These are phyloP conservation scores for Athalia cordata DNA, from an alignment of 2,888 invertebrate genomes.

Conservation along the genomic window DNA sequence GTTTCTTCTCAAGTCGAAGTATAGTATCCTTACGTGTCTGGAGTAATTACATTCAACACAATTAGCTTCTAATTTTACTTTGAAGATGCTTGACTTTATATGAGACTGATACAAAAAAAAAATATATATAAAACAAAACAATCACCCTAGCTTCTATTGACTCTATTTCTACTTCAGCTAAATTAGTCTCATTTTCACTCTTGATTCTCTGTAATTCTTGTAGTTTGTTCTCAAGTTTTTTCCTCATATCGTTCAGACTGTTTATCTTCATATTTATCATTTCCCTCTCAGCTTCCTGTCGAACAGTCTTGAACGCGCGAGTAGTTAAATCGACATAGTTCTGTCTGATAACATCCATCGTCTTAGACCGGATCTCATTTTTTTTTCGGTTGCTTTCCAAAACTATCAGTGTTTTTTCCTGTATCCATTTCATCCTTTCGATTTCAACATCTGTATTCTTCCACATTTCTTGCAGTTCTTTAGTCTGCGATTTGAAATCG, in stretches of 20 bases:
- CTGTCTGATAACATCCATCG: conserved; percentile 48
- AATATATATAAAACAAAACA: not conserved
- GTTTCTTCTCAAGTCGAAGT: conserved; percentile 4
- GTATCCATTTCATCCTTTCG: conserved; percentile 37
- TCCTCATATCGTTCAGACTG: conserved; percentile 25
- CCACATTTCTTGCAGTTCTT: conserved; percentile 12
- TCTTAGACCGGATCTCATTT: conserved; percentile 42
- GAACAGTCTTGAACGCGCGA: conserved; percentile 33
- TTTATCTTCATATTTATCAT: conserved; percentile 44
- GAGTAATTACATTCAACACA: not conserved
- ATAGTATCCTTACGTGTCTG: conserved; percentile 14
- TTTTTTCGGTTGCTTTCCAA: conserved; percentile 47
- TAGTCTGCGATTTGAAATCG: conserved; percentile 24
- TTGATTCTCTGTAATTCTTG: not conserved
- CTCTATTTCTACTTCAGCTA: conserved; percentile 8
- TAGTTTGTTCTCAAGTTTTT: conserved; percentile 36
- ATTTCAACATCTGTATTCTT: conserved; percentile 31
- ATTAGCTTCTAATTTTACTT: not conserved
- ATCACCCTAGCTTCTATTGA: conserved; percentile 6
- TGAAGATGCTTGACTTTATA: not conserved
- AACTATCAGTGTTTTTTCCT: conserved; percentile 50
- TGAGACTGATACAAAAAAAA: not conserved
- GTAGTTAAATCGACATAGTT: conserved; percentile 29
- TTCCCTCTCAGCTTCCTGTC: conserved; percentile 35
- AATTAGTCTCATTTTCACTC: conserved; percentile 2